Conservation (phyloP, 2,113 vertebrate species). For the Notarius quadriscutis region DNA sequence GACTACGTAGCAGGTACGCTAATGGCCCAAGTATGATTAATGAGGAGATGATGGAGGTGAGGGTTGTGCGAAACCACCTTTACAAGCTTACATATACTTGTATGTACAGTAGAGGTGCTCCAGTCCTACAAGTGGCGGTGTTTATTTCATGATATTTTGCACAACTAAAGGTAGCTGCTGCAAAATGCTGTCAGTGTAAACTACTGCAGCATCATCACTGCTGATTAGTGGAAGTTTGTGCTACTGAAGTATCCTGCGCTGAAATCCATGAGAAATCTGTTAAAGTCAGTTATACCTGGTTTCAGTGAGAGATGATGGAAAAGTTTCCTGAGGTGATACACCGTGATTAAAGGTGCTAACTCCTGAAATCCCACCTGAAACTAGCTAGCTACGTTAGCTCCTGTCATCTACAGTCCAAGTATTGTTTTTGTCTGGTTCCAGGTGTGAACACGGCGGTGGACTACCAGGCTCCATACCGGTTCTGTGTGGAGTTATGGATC, state of each 20-base stretch:
- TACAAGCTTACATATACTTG: background rate
- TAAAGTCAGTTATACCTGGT: background rate
- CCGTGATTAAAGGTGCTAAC: background rate
- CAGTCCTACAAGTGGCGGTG: background rate
- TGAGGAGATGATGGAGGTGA: background rate
- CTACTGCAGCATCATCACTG: too few relatives aligned
- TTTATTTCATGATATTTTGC: background rate
- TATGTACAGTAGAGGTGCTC: background rate
- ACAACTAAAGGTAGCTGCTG: too few relatives aligned
- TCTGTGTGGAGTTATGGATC: slow-evolving; percentile 93
- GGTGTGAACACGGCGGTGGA: slow-evolving; percentile 85
- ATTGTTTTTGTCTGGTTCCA: slow-evolving; percentile 55
- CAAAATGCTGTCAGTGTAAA: too few relatives aligned
- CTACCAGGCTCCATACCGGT: slow-evolving; percentile 87
- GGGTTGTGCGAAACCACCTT: background rate
- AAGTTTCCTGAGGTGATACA: background rate
- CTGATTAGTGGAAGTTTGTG: too few relatives aligned
- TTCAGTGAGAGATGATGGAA: background rate
- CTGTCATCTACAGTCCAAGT: background rate
- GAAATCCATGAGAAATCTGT: background rate
- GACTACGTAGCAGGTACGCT: slow-evolving; percentile 92
- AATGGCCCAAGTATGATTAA: background rate
- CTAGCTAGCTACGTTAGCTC: background rate
- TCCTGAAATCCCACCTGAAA: background rate
- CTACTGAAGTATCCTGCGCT: too few relatives aligned